Evolutionary conservation across 37 sponge, comb jelly and placozoan genomes (phyloP).

Genomic region (Chondrosia reniformis): DNA sequence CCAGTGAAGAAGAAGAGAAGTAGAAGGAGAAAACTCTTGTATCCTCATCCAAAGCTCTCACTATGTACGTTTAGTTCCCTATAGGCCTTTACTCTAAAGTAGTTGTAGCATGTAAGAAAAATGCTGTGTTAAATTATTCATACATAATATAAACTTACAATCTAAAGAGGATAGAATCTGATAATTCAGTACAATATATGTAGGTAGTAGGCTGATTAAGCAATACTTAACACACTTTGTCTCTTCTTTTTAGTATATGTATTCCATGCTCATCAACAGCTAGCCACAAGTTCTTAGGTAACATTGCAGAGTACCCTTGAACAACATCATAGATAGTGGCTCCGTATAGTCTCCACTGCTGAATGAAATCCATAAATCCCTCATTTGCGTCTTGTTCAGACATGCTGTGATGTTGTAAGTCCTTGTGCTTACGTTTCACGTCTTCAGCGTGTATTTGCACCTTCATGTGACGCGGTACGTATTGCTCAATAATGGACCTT

Average conservation of each 20-base stretch:
- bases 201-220: too few relatives aligned
- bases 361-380: slow-evolving; percentile 74
- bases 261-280: slow-evolving; percentile 85
- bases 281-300: slow-evolving; percentile 97
- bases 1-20: too few relatives aligned
- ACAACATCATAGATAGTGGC: slow-evolving; percentile 93
- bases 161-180: too few relatives aligned
- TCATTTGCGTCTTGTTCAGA: slow-evolving; percentile 74
- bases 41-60: too few relatives aligned
- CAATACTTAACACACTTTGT: slow-evolving; percentile 74
- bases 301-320: slow-evolving; percentile 85
- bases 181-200: too few relatives aligned
- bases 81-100: too few relatives aligned
- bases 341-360: slow-evolving; percentile 88
- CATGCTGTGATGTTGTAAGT: slow-evolving; percentile 26
- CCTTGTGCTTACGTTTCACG: slow-evolving; percentile 72
- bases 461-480: slow-evolving; percentile 82
- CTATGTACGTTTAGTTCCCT: too few relatives aligned
- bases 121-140: too few relatives aligned
- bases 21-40: too few relatives aligned
- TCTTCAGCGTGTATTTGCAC: slow-evolving; percentile 65
- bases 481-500: slow-evolving; percentile 70
- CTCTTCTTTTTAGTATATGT: slow-evolving; percentile 85
- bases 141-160: too few relatives aligned
- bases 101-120: too few relatives aligned